Evolutionary conservation across 2,888 invertebrate species (phyloP).

Genomic region (Aspidiotus destructor): DNA sequence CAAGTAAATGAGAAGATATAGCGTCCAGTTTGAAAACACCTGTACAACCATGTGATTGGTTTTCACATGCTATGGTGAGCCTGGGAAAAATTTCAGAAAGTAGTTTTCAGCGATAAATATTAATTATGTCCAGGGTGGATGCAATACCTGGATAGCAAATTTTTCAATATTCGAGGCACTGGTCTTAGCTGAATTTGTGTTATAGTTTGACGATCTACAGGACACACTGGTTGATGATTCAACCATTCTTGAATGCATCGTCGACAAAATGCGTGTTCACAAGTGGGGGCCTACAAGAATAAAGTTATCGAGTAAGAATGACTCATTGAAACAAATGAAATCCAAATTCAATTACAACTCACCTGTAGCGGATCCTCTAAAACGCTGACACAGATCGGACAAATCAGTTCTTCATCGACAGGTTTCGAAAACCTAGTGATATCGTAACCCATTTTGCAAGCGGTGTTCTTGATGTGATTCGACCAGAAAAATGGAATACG

Average conservation of each 20-base stretch:
- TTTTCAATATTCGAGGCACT: constrained; percentile 86
- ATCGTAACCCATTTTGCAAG: constrained; percentile 82
- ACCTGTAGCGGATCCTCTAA: constrained; percentile 92
- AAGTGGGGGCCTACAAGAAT: constrained; percentile 68
- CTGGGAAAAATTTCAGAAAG: constrained; percentile 45
- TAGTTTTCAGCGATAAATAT: neutral
- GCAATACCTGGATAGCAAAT: constrained; percentile 68
- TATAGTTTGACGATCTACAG: constrained; percentile 83
- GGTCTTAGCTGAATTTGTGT: constrained; percentile 81
- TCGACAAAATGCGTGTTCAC: constrained; percentile 93
- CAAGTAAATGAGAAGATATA: constrained; percentile 71
- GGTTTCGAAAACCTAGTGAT: constrained; percentile 86
- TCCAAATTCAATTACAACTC: constrained; percentile 38
- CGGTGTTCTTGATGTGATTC: neutral
- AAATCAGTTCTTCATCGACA: constrained; percentile 93
- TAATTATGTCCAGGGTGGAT: neutral
- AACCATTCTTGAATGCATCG: constrained; percentile 93
- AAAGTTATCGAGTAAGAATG: neutral
- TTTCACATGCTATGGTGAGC: constrained; percentile 83
- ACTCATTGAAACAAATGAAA: neutral
- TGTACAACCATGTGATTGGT: constrained; percentile 76
- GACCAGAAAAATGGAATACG: too few relatives aligned
- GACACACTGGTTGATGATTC: constrained; percentile 84
- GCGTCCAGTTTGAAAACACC: constrained; percentile 77
- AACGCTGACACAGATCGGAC: constrained; percentile 92